Conservation (phyloP, 2,888 invertebrate species). For the Psylliodes chrysocephalus region DNA sequence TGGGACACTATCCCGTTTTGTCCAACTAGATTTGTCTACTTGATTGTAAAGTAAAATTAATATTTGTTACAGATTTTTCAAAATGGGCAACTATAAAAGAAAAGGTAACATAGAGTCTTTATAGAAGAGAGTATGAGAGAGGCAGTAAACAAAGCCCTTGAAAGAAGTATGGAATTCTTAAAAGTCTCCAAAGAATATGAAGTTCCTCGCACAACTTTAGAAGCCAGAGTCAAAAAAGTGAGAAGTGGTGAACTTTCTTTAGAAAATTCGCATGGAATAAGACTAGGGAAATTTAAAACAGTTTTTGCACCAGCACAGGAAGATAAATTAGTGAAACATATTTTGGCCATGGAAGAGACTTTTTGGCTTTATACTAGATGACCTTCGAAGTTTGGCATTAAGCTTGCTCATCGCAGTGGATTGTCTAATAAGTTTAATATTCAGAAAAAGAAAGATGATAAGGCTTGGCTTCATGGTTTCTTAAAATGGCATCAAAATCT, state of each 20-base stretch:
- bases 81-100: background rate
- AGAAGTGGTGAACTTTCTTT: constrained; percentile 1
- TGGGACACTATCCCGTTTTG: background rate
- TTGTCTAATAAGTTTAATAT: constrained; percentile 3
- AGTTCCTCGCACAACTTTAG: constrained; percentile 25
- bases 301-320: background rate
- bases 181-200: constrained; percentile 24
- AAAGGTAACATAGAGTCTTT: background rate
- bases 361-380: constrained; percentile 28
- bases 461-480: constrained; percentile 57
- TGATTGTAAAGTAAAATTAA: background rate
- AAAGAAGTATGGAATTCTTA: constrained; percentile 11
- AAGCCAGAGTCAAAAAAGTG: constrained; percentile 19
- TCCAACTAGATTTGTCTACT: background rate
- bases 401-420: constrained; percentile 20
- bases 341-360: constrained; percentile 23
- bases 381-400: constrained; percentile 25
- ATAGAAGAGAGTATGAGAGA: background rate
- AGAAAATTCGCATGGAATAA: background rate
- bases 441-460: constrained; percentile 21
- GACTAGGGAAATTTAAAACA: background rate
- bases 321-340: constrained; percentile 19
- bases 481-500: constrained; percentile 61
- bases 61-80: background rate
- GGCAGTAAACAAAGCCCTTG: background rate